Base-by-base conservation (phyloP, 2,888 invertebrate species). In the Erebia aethiops region DNA sequence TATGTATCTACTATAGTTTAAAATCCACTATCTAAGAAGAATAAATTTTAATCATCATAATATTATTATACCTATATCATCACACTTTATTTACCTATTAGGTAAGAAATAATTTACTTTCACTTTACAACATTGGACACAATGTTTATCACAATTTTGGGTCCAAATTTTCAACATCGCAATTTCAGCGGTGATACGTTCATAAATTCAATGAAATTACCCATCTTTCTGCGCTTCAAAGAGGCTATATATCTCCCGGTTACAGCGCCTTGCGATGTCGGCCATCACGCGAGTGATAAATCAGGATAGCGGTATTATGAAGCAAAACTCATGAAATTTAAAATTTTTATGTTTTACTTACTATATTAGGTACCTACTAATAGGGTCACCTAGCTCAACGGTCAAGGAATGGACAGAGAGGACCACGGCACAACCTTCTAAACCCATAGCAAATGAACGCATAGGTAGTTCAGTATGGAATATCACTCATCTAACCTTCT, bases 131-230 rank as follows among this genome's bases (percentile, higher is more conserved):
- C 68, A 63, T 61, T 63, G 66, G 73, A 81, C 80, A 85, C 84
- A 87, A 85, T 86, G 85, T 87, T 85, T 84, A 88, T 88, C 82
- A 84, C 83, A 84, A 83, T 87, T 88, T 87, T 81, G 85, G 81
- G 80, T 87, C 80, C 80, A 81, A 89, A 88, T 88, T 90, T 90
- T 86, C 86, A 86, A 84, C 82, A 80, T 86, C 82, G 86, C 86
- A 86, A 87, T 90, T 87, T 87, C 85, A 82, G 80, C 84, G 84
- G 83, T 88, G 89, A 89, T 90, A 89, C 89, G 88, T 87, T 87
- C 90, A 92, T 92, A 92, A 91, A 91, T 92, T 89, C 90, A 86
- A 87, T 90, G 89, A 91, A 91, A 92, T 92, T 90, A 91, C 90
- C 90, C 89, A 91, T 92, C 88, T 90, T 91, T 92, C 89, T 88